Base-by-base conservation (phyloP, 2,113 vertebrate species). In the Tupaia chinensis region DNA sequence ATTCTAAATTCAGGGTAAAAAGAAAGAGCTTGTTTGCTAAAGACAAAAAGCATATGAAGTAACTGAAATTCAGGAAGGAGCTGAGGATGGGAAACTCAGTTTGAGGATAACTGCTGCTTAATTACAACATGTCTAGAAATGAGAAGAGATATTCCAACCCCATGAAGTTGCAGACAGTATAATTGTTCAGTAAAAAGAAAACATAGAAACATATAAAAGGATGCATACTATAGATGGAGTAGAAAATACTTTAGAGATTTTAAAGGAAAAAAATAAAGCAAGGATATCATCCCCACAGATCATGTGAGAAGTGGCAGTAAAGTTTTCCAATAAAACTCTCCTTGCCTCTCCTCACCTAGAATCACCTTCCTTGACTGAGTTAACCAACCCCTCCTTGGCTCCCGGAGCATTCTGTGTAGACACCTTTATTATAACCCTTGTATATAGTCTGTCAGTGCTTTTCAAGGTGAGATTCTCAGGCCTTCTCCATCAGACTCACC, bases 81-180 rank as follows among this genome's bases (percentile, higher is more conserved):
- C 29, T 53, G 16, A 84, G 53, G 34, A 78, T 61, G 17, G 53
- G n/a, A 93, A 79, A 87, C 20, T 70, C 11, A 65, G 66, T 76
- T 96, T 70, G 77, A 72, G 53, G 44, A 76, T 95, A 93, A 90
- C 53, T 63, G 6, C 23, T 70, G 56, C 80, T 95, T 89, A 94
- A 87, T 92, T 84, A 84, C 54, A 96, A 15, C 20, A 44, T 90
- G 34, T 94, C 84, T n/a, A 69, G 53, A 92, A 97, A 84, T 81
- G 76, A 63, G 27, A 74, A 95, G 58, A 87, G 34, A 93, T 7
- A 1, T 6, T 70, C 19, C 69, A 96, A 93, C 32, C 9, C 70
- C 53, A 56, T 66, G 12, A 84, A 80, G 81, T 17, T 79, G 44
- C 32, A n/a, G 66, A 74, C 1, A 32, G 22, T 68, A 7, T 65